Conservation (phyloP, 2,888 invertebrate genomes). For the Rhingia campestris region DNA sequence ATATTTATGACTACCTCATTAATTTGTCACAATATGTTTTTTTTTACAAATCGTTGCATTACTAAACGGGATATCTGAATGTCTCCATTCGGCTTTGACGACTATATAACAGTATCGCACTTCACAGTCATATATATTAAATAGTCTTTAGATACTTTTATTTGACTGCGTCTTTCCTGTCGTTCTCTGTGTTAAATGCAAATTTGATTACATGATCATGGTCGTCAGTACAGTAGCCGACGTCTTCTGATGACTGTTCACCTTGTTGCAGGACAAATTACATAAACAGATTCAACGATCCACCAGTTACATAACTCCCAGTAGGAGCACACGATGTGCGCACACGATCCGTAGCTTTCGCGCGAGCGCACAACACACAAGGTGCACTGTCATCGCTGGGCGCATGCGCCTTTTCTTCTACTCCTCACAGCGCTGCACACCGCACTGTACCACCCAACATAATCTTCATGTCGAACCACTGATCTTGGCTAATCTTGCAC, state of each 20-base stretch:
- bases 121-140: conserved; percentile 13
- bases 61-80: neutral
- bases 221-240: conserved; percentile 20
- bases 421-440: neutral
- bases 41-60: neutral
- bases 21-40: too few species aligned
- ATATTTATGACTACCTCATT: too few species aligned
- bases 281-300: conserved; percentile 53
- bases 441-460: conserved; percentile 20
- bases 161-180: conserved; percentile 23
- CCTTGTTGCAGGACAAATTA: conserved; percentile 60
- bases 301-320: conserved; percentile 35
- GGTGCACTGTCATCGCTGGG: conserved; percentile 55
- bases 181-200: conserved; percentile 43
- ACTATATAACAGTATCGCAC: conserved; percentile 16
- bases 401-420: conserved; percentile 36
- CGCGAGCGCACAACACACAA: conserved; percentile 42
- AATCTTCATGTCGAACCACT: conserved; percentile 62
- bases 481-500: conserved; percentile 62
- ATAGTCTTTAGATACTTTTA: conserved; percentile 26
- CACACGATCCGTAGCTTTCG: conserved; percentile 51
- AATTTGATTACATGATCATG: conserved; percentile 60
- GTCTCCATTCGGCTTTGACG: neutral
- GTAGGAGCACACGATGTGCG: conserved; percentile 27
- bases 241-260: conserved; percentile 19